Evolutionary conservation across 2,888 invertebrate species (phyloP).

Genomic region (Junonia oenone): DNA sequence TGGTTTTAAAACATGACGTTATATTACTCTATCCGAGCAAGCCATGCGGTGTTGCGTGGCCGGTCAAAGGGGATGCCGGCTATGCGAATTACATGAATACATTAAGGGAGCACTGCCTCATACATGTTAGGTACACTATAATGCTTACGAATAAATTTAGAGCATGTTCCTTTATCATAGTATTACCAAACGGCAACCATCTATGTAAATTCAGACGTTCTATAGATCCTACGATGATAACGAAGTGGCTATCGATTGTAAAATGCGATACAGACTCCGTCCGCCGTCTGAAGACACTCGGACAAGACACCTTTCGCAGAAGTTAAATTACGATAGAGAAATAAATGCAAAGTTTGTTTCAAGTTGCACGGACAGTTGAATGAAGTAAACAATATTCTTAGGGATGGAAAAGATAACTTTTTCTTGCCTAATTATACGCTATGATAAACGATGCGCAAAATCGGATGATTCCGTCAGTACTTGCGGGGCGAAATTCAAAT

Average conservation of each 20-base stretch:
- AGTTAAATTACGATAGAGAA: slow-evolving; percentile 31
- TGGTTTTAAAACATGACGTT: slow-evolving; percentile 78
- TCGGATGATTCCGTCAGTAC: slow-evolving; percentile 68
- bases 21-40: slow-evolving; percentile 74
- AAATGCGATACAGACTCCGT: slow-evolving; percentile 29
- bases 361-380: slow-evolving; percentile 35
- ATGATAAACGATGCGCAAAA: slow-evolving; percentile 71
- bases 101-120: slow-evolving; percentile 73
- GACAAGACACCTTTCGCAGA: slow-evolving; percentile 29
- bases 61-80: slow-evolving; percentile 78
- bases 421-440: slow-evolving; percentile 66
- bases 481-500: slow-evolving; percentile 72
- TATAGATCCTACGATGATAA: slow-evolving; percentile 52
- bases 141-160: slow-evolving; percentile 77
- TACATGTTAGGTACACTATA: slow-evolving; percentile 70
- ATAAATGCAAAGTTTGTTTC: slow-evolving; percentile 43
- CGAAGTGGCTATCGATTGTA: slow-evolving; percentile 30
- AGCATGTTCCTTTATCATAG: slow-evolving; percentile 68
- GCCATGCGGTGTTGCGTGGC: slow-evolving; percentile 76
- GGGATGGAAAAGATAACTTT: slow-evolving; percentile 51
- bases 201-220: slow-evolving; percentile 59
- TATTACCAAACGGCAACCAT: slow-evolving; percentile 58
- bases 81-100: slow-evolving; percentile 80
- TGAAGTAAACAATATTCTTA: slow-evolving; percentile 26
- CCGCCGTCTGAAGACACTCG: slow-evolving; percentile 32